Conservation (phyloP, 1,140 invertebrate genomes). For the Metaphire vulgaris region DNA sequence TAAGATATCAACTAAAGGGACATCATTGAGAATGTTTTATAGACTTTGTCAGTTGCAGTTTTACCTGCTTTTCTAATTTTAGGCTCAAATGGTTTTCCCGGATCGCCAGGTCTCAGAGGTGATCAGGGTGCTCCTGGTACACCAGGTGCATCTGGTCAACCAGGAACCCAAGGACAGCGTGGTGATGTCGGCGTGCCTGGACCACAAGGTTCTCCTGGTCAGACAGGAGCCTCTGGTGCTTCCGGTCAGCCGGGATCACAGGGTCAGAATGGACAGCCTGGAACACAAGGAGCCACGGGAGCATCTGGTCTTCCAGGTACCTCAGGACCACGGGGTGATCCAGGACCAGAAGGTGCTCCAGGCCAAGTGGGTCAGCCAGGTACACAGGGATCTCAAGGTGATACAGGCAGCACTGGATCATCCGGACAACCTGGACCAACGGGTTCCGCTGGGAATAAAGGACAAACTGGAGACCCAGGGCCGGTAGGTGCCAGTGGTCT, state of each 20-base stretch:
- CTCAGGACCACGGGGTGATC: conserved; percentile 6
- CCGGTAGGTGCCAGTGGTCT: conserved; percentile 10
- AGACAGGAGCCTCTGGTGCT: conserved; percentile 1
- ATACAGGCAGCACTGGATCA: conserved; percentile 5
- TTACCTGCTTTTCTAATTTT: neutral
- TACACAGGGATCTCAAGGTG: conserved; percentile 6
- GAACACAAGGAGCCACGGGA: neutral
- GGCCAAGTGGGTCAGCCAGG: neutral
- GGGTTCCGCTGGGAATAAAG: conserved; percentile 9
- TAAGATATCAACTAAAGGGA: too few species aligned
- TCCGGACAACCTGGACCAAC: neutral
- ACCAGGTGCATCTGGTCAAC: conserved; percentile 8
- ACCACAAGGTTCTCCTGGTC: neutral
- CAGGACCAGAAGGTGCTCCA: conserved; percentile 11
- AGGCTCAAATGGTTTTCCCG: conserved; percentile 4
- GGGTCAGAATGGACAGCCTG: neutral
- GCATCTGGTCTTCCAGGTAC: conserved; percentile 8
- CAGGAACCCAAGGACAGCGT: conserved; percentile 14
- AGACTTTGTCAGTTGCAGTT: too few species aligned
- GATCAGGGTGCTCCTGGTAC: neutral
- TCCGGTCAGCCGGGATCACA: neutral
- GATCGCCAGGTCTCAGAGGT: conserved; percentile 10
- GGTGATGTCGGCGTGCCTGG: conserved; percentile 8
- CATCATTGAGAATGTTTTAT: too few species aligned
- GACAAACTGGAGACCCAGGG: conserved; percentile 13